These are phyloP conservation scores for Zingel zingel DNA, from an alignment of 2,113 vertebrate genomes.

Conservation along the genomic window DNA sequence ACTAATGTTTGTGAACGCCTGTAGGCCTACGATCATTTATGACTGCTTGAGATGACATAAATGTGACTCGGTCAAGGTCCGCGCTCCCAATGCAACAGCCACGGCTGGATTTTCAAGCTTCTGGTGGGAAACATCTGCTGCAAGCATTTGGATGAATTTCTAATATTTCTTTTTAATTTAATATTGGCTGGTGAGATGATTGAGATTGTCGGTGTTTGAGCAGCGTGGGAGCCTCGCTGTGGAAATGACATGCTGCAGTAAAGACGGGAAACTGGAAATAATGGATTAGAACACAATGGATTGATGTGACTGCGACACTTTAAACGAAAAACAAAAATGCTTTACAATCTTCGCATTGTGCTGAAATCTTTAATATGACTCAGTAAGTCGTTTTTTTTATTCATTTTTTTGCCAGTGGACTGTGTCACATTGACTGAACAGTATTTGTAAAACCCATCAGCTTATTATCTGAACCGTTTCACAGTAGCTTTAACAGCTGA, in stretches of 20 bases:
- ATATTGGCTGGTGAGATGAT: not conserved
- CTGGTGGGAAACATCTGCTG: constrained; percentile 56
- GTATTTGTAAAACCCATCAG: not conserved
- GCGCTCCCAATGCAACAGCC: constrained; percentile 57
- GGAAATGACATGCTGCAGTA: constrained; percentile 61
- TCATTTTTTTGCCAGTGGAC: not conserved
- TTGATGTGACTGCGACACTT: constrained; percentile 69
- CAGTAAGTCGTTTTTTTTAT: not conserved
- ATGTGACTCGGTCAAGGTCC: constrained; percentile 83
- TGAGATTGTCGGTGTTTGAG: constrained; percentile 19
- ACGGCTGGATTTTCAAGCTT: constrained; percentile 40
- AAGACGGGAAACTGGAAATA: constrained; percentile 24
- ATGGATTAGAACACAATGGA: constrained; percentile 56
- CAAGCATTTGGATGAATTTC: constrained; percentile 52
- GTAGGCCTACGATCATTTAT: constrained; percentile 26
- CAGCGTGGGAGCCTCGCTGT: constrained; percentile 36
- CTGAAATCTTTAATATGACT: constrained; percentile 13
- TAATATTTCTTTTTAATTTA: not conserved
- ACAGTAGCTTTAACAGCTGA: not conserved
- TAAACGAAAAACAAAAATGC: constrained; percentile 28
- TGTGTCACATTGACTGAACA: constrained; percentile 8
- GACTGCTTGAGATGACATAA: constrained; percentile 73
- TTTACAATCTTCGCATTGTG: constrained; percentile 10
- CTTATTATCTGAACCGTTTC: constrained; percentile 22
- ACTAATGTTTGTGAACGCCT: not conserved